Base-by-base conservation (phyloP, 2,113 vertebrate species). In the Cacatua alba region DNA sequence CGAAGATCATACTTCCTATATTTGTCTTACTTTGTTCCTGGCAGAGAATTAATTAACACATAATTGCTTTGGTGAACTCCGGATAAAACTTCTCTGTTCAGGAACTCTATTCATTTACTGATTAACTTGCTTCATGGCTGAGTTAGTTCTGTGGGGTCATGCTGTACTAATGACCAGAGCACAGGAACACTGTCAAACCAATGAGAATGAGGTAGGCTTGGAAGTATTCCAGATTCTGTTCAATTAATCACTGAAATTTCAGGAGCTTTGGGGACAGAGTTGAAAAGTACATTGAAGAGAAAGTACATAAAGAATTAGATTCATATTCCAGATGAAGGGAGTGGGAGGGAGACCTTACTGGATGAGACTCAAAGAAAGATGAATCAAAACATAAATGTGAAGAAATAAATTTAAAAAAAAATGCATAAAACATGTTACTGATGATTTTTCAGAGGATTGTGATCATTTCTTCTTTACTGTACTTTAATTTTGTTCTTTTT, bases 51-150 rank as follows among this genome's bases (percentile, higher is more conserved):
- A 94, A 96, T 97, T 94, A 96, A 93, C 75, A 95, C 76, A n/a
- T 92, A 96, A 97, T 97, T 95, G 93, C 93, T 90, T 96, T 95
- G 87, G 85, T 92, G 93, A 97, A 90, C 90, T 96, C 85, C 64
- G 88, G 91, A 94, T 92, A 96, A 95, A 96, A 97, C 78, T 96
- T 89, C 64, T 39, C 83, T 94, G 91, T 88, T 97, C 80, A 91
- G 76, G 96, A 96, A 83, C 82, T 93, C 93, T 88, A 76, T 96
- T 97, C 95, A 92, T 96, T 97, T 97, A 96, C 96, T 97, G 95
- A 97, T 98, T 97, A 97, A 97, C 97, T 96, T 96, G 86, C 94
- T 98, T 97, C 96, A 96, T 93, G 96, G 96, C 92, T 95, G 96
- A 98, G 95, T 97, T 96, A 91, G 88, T 95, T 94, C 87, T 92